These are phyloP conservation scores for Brachyptera risi DNA, from an alignment of 2,888 invertebrate species.

Conservation along the genomic window DNA sequence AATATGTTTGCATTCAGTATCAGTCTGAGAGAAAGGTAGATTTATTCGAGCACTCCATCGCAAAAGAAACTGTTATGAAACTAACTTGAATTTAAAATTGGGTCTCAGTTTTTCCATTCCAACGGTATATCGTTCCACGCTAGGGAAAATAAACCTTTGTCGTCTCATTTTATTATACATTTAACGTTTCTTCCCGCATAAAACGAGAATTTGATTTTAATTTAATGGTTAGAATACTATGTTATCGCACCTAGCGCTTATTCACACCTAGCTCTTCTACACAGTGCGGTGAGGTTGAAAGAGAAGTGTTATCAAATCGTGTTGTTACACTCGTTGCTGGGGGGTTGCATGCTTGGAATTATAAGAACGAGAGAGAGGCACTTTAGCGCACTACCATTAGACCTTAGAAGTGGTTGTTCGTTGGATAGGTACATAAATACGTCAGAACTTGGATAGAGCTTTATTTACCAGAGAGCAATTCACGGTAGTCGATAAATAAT, in stretches of 20 bases:
- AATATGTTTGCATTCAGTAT: constrained; percentile 21
- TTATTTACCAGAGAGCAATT: neutral
- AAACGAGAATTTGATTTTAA: constrained; percentile 10
- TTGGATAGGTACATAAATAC: neutral
- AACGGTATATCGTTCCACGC: too few species aligned
- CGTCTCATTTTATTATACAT: neutral
- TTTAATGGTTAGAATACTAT: neutral
- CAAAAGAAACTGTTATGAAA: constrained; percentile 13
- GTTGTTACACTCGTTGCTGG: neutral
- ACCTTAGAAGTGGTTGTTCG: neutral
- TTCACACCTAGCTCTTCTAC: neutral
- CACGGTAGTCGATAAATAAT: constrained; percentile 2
- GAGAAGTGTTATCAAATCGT: neutral
- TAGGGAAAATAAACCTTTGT: neutral
- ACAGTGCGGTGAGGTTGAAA: neutral
- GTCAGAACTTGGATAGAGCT: neutral
- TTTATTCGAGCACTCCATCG: constrained; percentile 13
- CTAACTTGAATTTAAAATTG: constrained; percentile 1
- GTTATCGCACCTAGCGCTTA: neutral
- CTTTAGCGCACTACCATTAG: too few species aligned
- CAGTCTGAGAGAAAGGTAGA: constrained; percentile 5
- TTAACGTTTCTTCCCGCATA: neutral
- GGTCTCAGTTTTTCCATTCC: constrained; percentile 6
- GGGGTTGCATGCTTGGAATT: neutral
- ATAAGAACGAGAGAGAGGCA: constrained; percentile 4